Evolutionary conservation across 2,797 vertebrate species (phyloP), one percentile per base, ranked within the genome.

Genomic region (Anomalospiza imberbis): DNA sequence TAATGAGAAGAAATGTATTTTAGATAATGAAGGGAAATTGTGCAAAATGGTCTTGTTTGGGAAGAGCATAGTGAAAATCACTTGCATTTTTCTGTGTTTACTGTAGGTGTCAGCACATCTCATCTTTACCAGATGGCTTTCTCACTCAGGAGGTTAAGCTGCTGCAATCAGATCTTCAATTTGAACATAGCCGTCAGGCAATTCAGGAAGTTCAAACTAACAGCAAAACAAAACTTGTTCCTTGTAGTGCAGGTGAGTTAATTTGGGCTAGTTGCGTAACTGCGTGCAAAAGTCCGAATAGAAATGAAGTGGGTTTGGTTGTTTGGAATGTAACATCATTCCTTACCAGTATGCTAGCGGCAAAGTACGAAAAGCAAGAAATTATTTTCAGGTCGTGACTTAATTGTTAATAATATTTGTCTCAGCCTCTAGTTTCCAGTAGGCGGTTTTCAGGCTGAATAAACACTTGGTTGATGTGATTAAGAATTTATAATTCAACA

Each of bases 161-260:
- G 70, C 95, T 98, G 80, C 99, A 99, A 70, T 99, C 99, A 8
- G 63, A 88, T 60, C 93, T 99, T 94, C 98, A 96, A 24, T 99
- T 99, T 89, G 96, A 97, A 53, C 98, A 99, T 60, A 98, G 99
- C 95, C 98, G 97, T 57, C 92, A 96, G 58, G 98, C 98, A 79
- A 94, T 98, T 1, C 97, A 97, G 84, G 95, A 94, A 40, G 95
- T 17, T 38, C 97, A 96, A 50, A 79, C 66, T 53, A 80, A 94
- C 5, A 75, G 85, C 34, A 97, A 96, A 85, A 98, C 97, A 53
- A 98, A 98, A 15, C 90, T 99, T 51, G 98, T 98, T 86, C 98
- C 99, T 29, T 99, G 99, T 87, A 98, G 99, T 7, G 98, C 99
- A 97, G 99, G 99, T 99, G 89, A 98, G 96, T 78, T 62, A 54